Base-by-base conservation (phyloP, 2,888 invertebrate species). In the Liopterus haemorrhoidalis region DNA sequence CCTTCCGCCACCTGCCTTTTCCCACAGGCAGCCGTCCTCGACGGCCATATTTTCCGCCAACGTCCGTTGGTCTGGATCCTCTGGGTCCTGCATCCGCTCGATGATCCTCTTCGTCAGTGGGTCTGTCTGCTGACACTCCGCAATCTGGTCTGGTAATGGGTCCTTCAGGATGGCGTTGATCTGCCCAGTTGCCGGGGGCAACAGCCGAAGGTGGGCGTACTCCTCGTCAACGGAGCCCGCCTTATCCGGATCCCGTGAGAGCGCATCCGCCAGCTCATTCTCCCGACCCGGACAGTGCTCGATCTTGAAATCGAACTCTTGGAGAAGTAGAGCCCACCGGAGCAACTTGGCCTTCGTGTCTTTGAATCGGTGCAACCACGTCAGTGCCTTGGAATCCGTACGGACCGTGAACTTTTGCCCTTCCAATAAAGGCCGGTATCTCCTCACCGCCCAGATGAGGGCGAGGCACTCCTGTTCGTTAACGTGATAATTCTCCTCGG, bases 401-500 rank as follows among this genome's bases (percentile, higher is more conserved):
- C 50, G 8, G 2, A 56, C 31, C 0, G 30, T 39, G 27, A 59
- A 57, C 1, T 9, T 49, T 1, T 32, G 33, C 11, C 52, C 56
- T 22, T 55, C 54, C 8, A 57, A 39, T 27, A 51, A 54, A 0
- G 50, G 53, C 0, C 56, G 43, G 28, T 53, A 57, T 2, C 46
- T 41, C 14, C 52, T 51, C 4, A 52, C 33, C 1, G 51, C 57
- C 57, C 54, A 59, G 2, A 58, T 40, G 1, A 53, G 49, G 0
- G 57, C 53, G 2, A 54, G 31, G 18, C 51, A 52, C 33, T 59
- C 57, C 28, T 51, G 53, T 24, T 58, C 56, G 40, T 56, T 59
- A 1, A 45, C 37, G 39, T 58, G 58, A 31, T 53, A 57, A 0
- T 30, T 22, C 15, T 25, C 9, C 21, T 56, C 50, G 0, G 41